Evolutionary conservation across 1,140 invertebrate species (phyloP).

Genomic region (Drosophila seguyi): DNA sequence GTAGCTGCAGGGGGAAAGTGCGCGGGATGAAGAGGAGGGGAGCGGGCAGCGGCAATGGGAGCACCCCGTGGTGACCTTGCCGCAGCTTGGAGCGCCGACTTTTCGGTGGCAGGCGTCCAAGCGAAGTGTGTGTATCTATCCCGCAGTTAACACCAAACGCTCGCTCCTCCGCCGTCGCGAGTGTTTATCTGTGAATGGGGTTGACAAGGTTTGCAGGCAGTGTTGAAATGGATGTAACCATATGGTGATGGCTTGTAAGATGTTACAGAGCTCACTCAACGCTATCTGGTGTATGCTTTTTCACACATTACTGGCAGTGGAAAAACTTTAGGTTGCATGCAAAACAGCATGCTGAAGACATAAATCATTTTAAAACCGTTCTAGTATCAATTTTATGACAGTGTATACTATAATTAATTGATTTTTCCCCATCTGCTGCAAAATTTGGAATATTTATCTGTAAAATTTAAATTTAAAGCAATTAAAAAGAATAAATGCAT

Average conservation of each 20-base stretch:
- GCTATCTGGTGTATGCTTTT: not conserved
- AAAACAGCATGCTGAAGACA: too few species aligned
- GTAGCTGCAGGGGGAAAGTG: constrained; percentile 15
- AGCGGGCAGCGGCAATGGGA: not conserved
- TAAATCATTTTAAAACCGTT: not conserved
- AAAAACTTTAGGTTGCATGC: not conserved
- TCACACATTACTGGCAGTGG: too few species aligned
- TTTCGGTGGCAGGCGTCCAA: constrained; percentile 15
- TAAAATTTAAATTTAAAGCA: not conserved
- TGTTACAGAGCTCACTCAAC: not conserved
- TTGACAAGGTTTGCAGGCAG: too few species aligned
- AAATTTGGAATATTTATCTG: not conserved
- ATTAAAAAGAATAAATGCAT: not conserved
- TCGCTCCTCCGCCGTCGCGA: not conserved
- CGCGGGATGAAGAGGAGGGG: not conserved
- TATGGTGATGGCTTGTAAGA: constrained; percentile 6
- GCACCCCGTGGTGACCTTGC: constrained; percentile 45
- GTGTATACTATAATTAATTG: not conserved
- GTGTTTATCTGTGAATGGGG: not conserved
- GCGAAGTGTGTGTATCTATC: constrained; percentile 48
- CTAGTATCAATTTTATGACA: not conserved
- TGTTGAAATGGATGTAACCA: not conserved
- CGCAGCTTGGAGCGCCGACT: constrained; percentile 13
- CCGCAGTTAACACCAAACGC: constrained; percentile 29
- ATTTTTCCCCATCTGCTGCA: not conserved